Evolutionary conservation across 1,140 invertebrate genomes (phyloP).

Genomic region (Nephila pilipes): DNA sequence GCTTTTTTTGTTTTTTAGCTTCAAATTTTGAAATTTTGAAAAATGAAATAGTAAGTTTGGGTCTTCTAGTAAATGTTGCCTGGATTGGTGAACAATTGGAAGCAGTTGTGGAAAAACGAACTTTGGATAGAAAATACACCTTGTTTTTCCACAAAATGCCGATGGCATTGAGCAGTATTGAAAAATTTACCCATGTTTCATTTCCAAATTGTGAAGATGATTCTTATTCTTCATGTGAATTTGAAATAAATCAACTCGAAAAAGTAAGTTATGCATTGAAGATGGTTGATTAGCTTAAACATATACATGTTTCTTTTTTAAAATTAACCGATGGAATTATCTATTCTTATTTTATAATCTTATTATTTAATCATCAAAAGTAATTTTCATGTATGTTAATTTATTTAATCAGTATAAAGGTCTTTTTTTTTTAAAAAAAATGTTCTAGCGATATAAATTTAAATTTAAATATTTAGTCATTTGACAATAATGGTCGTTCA

Average conservation of each 20-base stretch:
- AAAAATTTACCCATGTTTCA: constrained; percentile 82
- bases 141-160: constrained; percentile 87
- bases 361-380: too few species aligned
- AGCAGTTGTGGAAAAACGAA: constrained; percentile 80
- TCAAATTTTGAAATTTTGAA: constrained; percentile 48
- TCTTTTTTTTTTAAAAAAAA: too few species aligned
- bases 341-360: too few species aligned
- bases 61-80: constrained; percentile 81
- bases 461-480: too few species aligned
- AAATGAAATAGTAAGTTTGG: constrained; percentile 79
- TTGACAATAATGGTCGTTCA: too few species aligned
- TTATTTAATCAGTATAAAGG: too few species aligned
- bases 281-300: neutral
- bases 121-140: constrained; percentile 81
- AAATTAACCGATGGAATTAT: too few species aligned
- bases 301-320: too few species aligned
- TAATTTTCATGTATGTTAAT: too few species aligned
- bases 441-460: too few species aligned
- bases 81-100: constrained; percentile 85
- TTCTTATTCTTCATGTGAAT: constrained; percentile 82
- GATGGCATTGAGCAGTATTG: constrained; percentile 82
- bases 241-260: constrained; percentile 85
- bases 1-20: constrained; percentile 36
- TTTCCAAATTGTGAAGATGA: constrained; percentile 81
- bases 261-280: constrained; percentile 82